Evolutionary conservation across 2,888 invertebrate genomes (phyloP).

Genomic region (Papilio demoleus): DNA sequence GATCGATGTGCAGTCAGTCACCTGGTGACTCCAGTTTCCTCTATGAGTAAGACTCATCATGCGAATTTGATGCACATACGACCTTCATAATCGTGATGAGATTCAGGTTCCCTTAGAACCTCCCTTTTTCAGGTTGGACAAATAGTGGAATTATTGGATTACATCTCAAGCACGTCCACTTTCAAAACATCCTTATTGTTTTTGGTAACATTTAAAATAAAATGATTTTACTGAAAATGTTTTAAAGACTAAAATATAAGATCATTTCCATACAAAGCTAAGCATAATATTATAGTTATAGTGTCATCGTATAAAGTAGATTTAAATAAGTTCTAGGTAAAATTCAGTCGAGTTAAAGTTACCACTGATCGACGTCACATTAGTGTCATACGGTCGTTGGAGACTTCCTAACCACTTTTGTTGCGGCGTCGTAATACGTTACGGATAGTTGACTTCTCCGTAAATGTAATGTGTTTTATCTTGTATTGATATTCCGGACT

Average conservation of each 20-base stretch:
- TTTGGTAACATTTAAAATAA: no score
- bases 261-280: not conserved
- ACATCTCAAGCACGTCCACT: no score
- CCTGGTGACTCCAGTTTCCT: no score
- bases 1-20: no score
- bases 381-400: constrained; percentile 17
- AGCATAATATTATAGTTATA: not conserved
- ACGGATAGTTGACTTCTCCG: constrained; percentile 45
- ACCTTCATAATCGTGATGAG: no score
- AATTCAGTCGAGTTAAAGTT: constrained; percentile 6
- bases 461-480: constrained; percentile 48
- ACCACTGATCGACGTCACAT: constrained; percentile 18
- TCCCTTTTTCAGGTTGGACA: no score
- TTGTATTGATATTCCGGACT: not conserved
- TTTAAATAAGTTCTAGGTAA: constrained; percentile 15
- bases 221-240: no score
- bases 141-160: no score
- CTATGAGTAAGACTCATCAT: no score
- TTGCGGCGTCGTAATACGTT: constrained; percentile 20
- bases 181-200: no score
- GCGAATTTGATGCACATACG: no score
- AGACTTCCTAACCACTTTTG: constrained; percentile 19
- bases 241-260: not conserved
- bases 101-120: no score
- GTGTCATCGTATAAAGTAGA: constrained; percentile 2